Evolutionary conservation across 2,797 vertebrate species (phyloP).

Genomic region (Cercopithecus petaurista): DNA sequence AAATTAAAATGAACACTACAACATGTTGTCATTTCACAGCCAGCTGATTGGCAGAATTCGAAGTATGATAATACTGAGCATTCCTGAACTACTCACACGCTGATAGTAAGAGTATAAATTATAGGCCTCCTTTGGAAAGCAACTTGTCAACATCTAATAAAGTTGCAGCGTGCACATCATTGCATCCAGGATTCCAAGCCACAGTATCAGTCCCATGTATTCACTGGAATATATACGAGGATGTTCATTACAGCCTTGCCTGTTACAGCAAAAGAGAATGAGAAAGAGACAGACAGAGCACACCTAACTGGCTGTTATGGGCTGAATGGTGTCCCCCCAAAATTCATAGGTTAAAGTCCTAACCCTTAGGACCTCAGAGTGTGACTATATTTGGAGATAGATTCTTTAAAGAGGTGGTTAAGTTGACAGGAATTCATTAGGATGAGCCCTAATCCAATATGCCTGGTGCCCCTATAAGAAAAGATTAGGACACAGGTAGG

Average conservation of each 20-base stretch:
- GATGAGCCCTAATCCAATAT: background rate
- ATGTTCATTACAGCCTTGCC: background rate
- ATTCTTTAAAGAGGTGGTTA: background rate
- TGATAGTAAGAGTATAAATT: background rate
- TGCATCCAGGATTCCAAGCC: background rate
- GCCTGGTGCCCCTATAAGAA: background rate
- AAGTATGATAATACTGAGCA: background rate
- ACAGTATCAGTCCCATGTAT: accelerated
- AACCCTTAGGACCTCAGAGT: background rate
- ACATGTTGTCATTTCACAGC: background rate
- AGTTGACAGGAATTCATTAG: background rate
- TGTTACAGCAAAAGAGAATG: background rate
- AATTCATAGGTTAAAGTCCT: background rate
- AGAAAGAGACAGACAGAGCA: background rate
- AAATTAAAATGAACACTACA: constrained; percentile 37
- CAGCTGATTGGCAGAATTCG: background rate
- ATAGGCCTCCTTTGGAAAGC: background rate
- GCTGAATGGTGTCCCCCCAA: background rate
- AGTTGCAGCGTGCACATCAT: background rate
- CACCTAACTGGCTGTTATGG: background rate
- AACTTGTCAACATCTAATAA: background rate
- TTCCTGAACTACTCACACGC: background rate
- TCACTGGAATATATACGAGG: background rate
- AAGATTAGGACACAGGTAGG: background rate
- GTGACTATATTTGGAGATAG: background rate